Evolutionary conservation across 2,888 invertebrate genomes (phyloP).

Genomic region (Candidula unifasciata): DNA sequence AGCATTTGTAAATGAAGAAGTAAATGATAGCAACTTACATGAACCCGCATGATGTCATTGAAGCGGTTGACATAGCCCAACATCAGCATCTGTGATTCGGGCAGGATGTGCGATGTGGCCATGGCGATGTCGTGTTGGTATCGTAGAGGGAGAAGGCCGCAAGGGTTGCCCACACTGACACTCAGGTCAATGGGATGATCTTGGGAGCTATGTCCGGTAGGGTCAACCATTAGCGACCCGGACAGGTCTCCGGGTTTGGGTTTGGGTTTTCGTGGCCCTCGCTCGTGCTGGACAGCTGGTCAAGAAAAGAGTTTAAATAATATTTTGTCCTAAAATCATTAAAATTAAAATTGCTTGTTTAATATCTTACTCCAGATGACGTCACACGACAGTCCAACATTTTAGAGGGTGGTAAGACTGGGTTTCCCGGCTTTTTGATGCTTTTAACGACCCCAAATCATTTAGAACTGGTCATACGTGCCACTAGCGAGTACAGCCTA

Average conservation of each 20-base stretch:
- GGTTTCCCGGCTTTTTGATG: too few species aligned
- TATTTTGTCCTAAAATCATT: too few species aligned
- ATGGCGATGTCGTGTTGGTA: conserved; percentile 46
- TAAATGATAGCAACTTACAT: conserved; percentile 25
- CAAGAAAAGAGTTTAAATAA: too few species aligned
- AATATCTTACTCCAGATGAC: too few species aligned
- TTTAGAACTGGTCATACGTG: too few species aligned
- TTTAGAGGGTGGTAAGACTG: too few species aligned
- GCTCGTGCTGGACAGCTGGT: conserved; percentile 96
- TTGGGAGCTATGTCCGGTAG: conserved; percentile 40
- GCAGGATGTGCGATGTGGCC: conserved; percentile 3
- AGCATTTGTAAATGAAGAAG: too few species aligned
- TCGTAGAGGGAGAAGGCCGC: conserved; percentile 47
- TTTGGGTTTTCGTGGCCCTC: conserved; percentile 96
- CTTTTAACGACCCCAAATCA: too few species aligned
- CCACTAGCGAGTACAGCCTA: too few species aligned
- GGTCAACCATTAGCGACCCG: conserved; percentile 32
- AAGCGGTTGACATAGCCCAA: conserved; percentile 53
- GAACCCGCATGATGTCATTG: conserved; percentile 50
- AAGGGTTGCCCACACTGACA: conserved; percentile 48
- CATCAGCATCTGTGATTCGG: conserved; percentile 49
- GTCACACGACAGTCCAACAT: too few species aligned
- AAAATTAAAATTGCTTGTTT: too few species aligned
- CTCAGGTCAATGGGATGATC: conserved; percentile 65
- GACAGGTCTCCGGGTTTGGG: conserved; percentile 79